These are phyloP conservation scores for Palaemon carinicauda DNA, from an alignment of 1,140 invertebrate genomes.

Conservation along the genomic window DNA sequence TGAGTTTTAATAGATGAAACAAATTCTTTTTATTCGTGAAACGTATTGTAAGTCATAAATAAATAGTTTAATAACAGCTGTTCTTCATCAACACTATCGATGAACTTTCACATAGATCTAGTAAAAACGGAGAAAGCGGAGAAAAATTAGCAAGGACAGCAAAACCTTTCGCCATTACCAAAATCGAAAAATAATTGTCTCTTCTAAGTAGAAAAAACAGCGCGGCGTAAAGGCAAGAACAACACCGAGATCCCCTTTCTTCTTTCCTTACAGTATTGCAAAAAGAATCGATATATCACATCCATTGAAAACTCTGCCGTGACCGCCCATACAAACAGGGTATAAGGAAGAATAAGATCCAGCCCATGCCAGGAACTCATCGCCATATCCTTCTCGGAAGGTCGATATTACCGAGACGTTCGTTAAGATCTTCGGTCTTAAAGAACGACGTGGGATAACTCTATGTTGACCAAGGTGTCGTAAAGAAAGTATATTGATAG, in stretches of 20 bases:
- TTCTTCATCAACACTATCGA: too few species aligned
- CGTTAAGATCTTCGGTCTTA: neutral
- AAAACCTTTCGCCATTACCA: too few species aligned
- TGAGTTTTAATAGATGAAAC: too few species aligned
- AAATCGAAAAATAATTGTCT: too few species aligned
- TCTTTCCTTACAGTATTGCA: neutral
- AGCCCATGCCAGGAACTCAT: neutral
- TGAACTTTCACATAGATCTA: too few species aligned
- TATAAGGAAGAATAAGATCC: constrained; percentile 8
- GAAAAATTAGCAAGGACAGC: too few species aligned
- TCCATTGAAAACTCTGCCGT: constrained; percentile 1
- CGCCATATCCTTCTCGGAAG: neutral
- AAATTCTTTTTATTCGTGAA: too few species aligned
- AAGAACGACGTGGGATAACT: neutral
- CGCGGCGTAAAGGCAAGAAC: neutral
- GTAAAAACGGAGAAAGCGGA: too few species aligned
- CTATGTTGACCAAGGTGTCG: neutral
- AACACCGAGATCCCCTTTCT: neutral
- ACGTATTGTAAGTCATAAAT: too few species aligned
- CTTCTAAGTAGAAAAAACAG: too few species aligned
- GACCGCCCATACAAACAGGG: constrained; percentile 15
- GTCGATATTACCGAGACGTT: neutral
- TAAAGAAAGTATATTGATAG: constrained; percentile 26
- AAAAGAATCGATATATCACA: constrained; percentile 20
- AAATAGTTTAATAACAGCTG: too few species aligned